Conservation (phyloP, 2,113 vertebrate species). For the Burhinus bistriatus region DNA sequence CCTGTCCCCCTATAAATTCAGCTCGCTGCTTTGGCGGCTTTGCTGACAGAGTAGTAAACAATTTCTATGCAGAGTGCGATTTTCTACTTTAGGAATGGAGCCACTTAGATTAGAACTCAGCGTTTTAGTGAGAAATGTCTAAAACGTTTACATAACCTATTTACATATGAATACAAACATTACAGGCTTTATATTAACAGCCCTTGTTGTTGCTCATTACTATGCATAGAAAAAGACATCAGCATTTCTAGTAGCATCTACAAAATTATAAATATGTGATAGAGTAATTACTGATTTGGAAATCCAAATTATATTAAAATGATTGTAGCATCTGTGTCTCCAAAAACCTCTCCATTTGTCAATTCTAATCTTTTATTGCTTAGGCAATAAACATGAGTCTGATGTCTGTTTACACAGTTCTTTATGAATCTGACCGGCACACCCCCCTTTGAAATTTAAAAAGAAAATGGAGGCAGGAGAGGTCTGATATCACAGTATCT, state of each 20-base stretch:
- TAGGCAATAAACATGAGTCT: constrained; percentile 56
- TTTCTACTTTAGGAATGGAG: constrained; percentile 61
- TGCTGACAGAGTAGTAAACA: constrained; percentile 53
- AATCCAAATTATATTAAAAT: constrained; percentile 72
- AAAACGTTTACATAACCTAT: constrained; percentile 68
- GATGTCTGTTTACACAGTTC: constrained; percentile 25
- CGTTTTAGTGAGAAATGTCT: constrained; percentile 63
- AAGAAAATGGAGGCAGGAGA: background rate
- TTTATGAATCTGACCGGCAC: background rate
- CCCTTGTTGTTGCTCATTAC: constrained; percentile 66
- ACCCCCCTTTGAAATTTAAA: background rate
- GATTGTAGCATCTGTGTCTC: constrained; percentile 70
- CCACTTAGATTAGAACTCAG: constrained; percentile 61
- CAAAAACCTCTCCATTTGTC: constrained; percentile 68
- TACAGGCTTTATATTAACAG: constrained; percentile 67
- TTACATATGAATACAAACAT: constrained; percentile 71
- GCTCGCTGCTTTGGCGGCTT: background rate
- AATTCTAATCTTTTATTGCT: constrained; percentile 64
- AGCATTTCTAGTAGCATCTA: constrained; percentile 66
- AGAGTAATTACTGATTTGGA: constrained; percentile 72
- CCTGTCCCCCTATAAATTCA: background rate
- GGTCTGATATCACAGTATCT: background rate
- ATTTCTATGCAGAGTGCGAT: constrained; percentile 34
- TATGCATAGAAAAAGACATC: constrained; percentile 67
- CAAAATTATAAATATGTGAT: constrained; percentile 72